These are phyloP conservation scores for Pica pica DNA, from an alignment of 2,113 vertebrate species.

Conservation along the genomic window DNA sequence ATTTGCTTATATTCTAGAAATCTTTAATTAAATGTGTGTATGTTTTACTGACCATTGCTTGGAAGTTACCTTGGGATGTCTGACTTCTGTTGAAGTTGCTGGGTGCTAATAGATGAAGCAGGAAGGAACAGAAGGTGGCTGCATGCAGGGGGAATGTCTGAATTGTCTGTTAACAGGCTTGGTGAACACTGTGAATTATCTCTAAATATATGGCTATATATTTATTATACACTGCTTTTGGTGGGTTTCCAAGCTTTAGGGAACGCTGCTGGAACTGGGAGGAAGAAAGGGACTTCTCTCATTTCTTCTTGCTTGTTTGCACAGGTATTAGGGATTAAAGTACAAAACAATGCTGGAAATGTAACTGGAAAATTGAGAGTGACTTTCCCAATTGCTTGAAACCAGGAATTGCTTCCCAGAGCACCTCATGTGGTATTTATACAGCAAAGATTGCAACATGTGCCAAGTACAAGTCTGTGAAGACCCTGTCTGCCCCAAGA, in stretches of 20 bases:
- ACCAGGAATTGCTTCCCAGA: not conserved
- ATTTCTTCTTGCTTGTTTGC: not conserved
- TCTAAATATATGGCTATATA: not conserved
- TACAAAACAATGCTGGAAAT: not conserved
- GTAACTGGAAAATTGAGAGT: not conserved
- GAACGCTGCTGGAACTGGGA: not conserved
- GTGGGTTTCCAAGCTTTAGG: not conserved
- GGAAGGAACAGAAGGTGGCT: not conserved
- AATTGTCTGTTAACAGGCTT: not conserved
- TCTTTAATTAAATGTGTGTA: not conserved
- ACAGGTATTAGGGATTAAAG: not conserved
- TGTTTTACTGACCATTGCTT: not conserved
- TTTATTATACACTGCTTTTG: not conserved
- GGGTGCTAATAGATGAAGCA: not conserved
- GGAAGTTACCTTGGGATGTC: not conserved
- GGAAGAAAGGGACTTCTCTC: not conserved
- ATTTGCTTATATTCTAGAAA: conserved; percentile 20
- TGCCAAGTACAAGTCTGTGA: not conserved
- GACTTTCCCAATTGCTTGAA: not conserved
- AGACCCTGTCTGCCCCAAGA: not conserved
- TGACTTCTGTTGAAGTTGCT: not conserved
- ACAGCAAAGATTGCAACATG: not conserved
- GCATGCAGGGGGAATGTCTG: not conserved
- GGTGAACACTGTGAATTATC: not conserved
- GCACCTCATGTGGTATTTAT: not conserved